Evolutionary conservation across 1,140 invertebrate genomes (phyloP).

Genomic region (Lordiphosa stackelbergi): DNA sequence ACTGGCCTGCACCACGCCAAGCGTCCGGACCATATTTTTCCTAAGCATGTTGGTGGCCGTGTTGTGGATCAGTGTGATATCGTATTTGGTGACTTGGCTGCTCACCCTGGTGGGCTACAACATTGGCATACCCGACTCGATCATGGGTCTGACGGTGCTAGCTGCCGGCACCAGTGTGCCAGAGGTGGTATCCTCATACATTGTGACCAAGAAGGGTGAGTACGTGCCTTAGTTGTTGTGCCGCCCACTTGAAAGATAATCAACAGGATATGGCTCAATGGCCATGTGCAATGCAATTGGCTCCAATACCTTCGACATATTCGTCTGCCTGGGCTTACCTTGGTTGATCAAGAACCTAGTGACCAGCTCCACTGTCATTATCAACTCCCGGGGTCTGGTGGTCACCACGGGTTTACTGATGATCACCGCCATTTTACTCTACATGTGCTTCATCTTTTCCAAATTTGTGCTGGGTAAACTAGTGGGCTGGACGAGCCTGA

Average conservation of each 20-base stretch:
- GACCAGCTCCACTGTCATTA: constrained; percentile 78
- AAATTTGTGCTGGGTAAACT: constrained; percentile 81
- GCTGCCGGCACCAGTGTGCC: constrained; percentile 87
- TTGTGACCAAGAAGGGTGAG: constrained; percentile 84
- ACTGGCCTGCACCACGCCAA: constrained; percentile 50
- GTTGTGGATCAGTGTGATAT: constrained; percentile 89
- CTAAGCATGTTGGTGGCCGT: constrained; percentile 92
- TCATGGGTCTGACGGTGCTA: constrained; percentile 87
- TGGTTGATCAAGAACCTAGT: constrained; percentile 88
- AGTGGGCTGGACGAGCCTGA: constrained; percentile 84
- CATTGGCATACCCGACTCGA: constrained; percentile 83
- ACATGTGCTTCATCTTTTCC: constrained; percentile 78
- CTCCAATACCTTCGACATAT: constrained; percentile 91
- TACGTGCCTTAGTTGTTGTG: background rate
- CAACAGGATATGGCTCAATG: constrained; percentile 85
- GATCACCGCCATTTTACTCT: constrained; percentile 83
- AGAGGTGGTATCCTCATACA: constrained; percentile 88
- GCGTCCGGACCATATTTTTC: constrained; percentile 22
- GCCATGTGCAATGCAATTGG: constrained; percentile 91
- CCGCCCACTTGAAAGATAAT: too few species aligned
- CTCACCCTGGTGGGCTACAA: constrained; percentile 93
- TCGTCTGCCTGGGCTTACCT: constrained; percentile 88
- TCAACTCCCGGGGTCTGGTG: constrained; percentile 86
- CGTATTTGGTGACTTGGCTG: constrained; percentile 93
- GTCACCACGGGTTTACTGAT: constrained; percentile 87